These are phyloP conservation scores for Halictus ligatus DNA, from an alignment of 2,888 invertebrate species.

Conservation along the genomic window DNA sequence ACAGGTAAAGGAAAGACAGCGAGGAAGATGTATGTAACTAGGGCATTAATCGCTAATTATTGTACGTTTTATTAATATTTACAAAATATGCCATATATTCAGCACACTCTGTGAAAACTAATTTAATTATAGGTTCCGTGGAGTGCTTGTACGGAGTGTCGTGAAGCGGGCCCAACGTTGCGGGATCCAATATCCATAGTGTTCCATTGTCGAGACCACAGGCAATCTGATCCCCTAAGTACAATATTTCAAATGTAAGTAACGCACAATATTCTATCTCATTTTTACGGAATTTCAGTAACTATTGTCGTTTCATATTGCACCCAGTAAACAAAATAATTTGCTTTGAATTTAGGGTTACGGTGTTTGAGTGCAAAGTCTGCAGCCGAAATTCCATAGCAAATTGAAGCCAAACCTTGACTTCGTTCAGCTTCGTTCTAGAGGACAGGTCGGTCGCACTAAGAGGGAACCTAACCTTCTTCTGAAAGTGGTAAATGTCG, in stretches of 20 bases:
- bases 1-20: background rate
- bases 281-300: background rate
- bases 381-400: no score
- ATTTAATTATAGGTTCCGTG: slow-evolving; percentile 84
- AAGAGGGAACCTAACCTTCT: no score
- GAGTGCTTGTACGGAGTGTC: slow-evolving; percentile 85
- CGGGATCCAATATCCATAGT: slow-evolving; percentile 87
- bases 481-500: no score
- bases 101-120: slow-evolving; percentile 86
- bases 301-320: background rate
- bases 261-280: background rate
- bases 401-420: no score
- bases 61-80: slow-evolving; percentile 54
- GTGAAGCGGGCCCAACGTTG: slow-evolving; percentile 85
- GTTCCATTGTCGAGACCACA: slow-evolving; percentile 87
- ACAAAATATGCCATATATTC: slow-evolving; percentile 87
- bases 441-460: no score
- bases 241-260: background rate
- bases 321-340: no score
- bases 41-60: background rate
- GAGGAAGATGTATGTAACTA: background rate
- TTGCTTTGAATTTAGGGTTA: no score
- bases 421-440: no score
- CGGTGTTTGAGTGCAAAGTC: no score
- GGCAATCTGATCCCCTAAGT: slow-evolving; percentile 81